These are phyloP conservation scores for Auanema freiburgensis DNA, from an alignment of 2,888 invertebrate genomes.

Conservation along the genomic window DNA sequence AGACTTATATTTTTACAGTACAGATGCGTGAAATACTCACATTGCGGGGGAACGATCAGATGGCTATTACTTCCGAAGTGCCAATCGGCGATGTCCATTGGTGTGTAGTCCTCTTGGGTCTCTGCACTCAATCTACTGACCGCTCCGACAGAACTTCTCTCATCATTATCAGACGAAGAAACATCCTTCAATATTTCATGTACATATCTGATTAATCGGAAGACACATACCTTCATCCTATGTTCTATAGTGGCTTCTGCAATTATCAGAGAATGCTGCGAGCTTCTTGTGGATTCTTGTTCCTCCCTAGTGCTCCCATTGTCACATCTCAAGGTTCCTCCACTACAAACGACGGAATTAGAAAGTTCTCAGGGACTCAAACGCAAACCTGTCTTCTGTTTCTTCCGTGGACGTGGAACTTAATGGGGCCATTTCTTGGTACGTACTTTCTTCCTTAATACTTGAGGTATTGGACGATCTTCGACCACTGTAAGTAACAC, in stretches of 20 bases:
- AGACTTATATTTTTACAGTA: not conserved
- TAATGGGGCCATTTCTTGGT: slow-evolving; percentile 8
- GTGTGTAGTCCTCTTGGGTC: slow-evolving; percentile 13
- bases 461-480: slow-evolving; percentile 13
- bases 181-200: not conserved
- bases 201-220: too few species aligned
- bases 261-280: slow-evolving; percentile 4
- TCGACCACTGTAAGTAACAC: slow-evolving; percentile 4
- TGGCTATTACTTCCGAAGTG: slow-evolving; percentile 17
- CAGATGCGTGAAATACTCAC: slow-evolving; percentile 9
- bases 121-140: slow-evolving; percentile 1
- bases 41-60: slow-evolving; percentile 26
- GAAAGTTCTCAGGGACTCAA: not conserved
- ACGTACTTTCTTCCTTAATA: slow-evolving; percentile 15
- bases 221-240: slow-evolving; percentile 1
- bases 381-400: slow-evolving; percentile 4
- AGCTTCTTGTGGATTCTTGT: not conserved
- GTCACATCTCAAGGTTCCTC: slow-evolving; percentile 26
- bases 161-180: slow-evolving; percentile 16
- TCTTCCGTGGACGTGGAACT: not conserved
- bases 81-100: slow-evolving; percentile 22
- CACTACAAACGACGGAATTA: slow-evolving; percentile 18
- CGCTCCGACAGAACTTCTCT: slow-evolving; percentile 16
- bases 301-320: slow-evolving; percentile 11
- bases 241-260: slow-evolving; percentile 4